These are phyloP conservation scores for Nephrotoma guestfalica DNA, from an alignment of 2,888 invertebrate species.

Conservation along the genomic window DNA sequence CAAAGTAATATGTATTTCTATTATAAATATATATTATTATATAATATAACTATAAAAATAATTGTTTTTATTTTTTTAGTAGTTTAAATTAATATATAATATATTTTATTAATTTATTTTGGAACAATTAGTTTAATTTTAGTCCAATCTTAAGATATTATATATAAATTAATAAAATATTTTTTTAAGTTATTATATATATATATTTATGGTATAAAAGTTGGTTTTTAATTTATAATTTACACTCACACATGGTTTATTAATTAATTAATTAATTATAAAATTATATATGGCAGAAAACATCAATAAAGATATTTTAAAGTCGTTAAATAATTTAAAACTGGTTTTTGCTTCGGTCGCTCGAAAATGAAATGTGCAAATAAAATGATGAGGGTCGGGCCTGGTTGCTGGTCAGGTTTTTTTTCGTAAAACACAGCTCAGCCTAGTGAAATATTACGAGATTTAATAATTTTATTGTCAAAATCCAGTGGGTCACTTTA, in stretches of 20 bases:
- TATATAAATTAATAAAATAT: neutral
- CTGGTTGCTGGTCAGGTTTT: too few species aligned
- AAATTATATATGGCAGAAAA: neutral
- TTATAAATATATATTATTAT: neutral
- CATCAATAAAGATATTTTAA: neutral
- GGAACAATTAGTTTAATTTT: neutral
- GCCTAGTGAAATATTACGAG: too few species aligned
- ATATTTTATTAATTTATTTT: neutral
- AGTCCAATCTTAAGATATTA: neutral
- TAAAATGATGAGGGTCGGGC: too few species aligned
- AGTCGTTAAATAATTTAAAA: neutral
- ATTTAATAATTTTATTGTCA: too few species aligned
- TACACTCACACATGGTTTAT: neutral
- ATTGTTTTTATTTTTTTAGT: neutral
- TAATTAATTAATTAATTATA: neutral
- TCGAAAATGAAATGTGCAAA: too few species aligned
- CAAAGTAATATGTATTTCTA: neutral
- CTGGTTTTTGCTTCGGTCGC: neutral
- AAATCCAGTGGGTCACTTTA: too few species aligned
- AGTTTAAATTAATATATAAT: neutral
- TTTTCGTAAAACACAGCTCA: too few species aligned
- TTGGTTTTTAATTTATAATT: neutral
- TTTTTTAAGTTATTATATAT: neutral
- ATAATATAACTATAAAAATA: neutral
- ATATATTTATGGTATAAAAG: neutral